Evolutionary conservation across 2,797 vertebrate species (phyloP), one percentile per base, ranked within the genome.

Genomic region (Acanthopagrus latus): DNA sequence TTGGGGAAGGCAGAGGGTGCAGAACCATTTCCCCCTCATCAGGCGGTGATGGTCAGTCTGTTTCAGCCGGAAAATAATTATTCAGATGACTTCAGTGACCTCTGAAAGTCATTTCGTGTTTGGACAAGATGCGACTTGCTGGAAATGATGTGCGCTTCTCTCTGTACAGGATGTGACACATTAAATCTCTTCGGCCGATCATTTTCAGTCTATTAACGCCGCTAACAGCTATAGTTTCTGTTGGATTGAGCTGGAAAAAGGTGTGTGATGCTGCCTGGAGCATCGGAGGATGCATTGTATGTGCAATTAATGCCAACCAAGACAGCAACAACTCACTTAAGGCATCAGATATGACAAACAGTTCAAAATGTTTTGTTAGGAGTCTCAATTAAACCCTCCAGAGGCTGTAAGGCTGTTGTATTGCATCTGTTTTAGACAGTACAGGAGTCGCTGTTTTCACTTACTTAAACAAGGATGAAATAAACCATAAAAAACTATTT

Each of bases 51-150:
- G 80, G 84, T 80, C 72, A 84, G 60, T 68, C 71, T 63, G 79
- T 64, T 63, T 71, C 77, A 48, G 65, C 21, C 73, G 79, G 71
- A 78, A 86, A 64, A 57, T 72, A 64, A 93, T 89, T 80, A 89
- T 79, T 44, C 60, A 18, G 43, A 80, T 76, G 56, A 33, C 71
- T 88, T 78, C 64, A 78, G 21, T 73, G 84, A 86, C 80, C 64
- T 80, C 50, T 83, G 50, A 85, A 88, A 78, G 64, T 76, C 59
- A 56, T 59, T 84, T 84, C 14, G 38, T 69, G 60, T 78, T 81
- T 80, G 43, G 58, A 74, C 56, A 66, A 47, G 48, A 80, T 68
- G 55, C 50, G 57, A 78, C 60, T 68, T 21, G 7, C 27, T 63
- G n/a, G 16, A 77, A 86, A 81, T 76, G 38, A 46, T 21, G 25